Evolutionary conservation across 2,113 vertebrate species (phyloP).

Genomic region (Dromiciops gliroides): DNA sequence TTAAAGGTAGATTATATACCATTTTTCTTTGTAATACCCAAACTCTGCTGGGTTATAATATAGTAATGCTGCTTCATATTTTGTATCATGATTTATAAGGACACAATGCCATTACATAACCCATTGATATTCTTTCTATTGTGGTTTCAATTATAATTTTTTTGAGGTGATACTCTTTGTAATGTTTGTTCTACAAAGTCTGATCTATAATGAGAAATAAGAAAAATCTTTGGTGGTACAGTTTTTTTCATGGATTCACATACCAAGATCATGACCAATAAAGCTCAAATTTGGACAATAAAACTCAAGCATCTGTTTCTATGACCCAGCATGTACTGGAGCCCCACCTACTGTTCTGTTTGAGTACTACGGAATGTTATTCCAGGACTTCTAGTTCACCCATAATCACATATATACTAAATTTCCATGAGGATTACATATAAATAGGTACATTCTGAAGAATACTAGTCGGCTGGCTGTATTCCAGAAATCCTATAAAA

Average conservation of each 20-base stretch:
- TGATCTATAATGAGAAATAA: constrained; percentile 19
- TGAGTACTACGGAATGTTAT: background rate
- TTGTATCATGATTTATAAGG: constrained; percentile 4
- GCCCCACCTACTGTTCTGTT: constrained; percentile 36
- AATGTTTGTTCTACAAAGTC: constrained; percentile 8
- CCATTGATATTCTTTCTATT: rapidly evolving
- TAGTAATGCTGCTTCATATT: constrained; percentile 3
- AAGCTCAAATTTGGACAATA: background rate
- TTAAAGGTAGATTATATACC: constrained; percentile 16
- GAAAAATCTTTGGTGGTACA: constrained; percentile 19
- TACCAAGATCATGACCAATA: background rate
- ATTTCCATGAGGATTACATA: constrained; percentile 23
- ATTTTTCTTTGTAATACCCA: background rate
- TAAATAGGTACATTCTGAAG: constrained; percentile 6
- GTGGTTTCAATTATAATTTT: background rate
- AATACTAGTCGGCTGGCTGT: background rate
- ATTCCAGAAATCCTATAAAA: constrained; percentile 46
- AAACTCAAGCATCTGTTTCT: background rate
- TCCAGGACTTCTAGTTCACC: background rate
- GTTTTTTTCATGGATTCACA: background rate
- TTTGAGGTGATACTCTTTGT: background rate
- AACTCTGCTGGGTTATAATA: background rate
- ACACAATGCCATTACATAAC: background rate
- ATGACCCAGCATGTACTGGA: background rate
- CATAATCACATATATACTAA: background rate